Evolutionary conservation across 30 jellyfish, hydroid and myxozoan species (phyloP).

Genomic region (Pelagia noctiluca): DNA sequence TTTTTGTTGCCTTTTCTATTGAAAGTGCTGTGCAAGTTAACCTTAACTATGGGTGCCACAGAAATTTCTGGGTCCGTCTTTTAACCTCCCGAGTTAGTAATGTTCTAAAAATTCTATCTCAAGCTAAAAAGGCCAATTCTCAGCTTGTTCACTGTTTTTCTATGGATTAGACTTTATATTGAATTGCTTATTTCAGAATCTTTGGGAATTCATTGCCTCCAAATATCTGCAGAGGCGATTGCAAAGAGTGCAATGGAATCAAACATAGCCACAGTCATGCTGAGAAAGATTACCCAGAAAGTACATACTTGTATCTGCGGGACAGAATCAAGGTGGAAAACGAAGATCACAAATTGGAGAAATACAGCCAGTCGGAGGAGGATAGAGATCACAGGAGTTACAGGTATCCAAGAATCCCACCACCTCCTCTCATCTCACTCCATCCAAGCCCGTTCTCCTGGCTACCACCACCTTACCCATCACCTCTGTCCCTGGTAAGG

Average conservation of each 20-base stretch:
- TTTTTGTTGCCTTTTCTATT: too few relatives aligned
- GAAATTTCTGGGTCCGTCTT: too few relatives aligned
- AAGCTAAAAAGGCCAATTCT: too few relatives aligned
- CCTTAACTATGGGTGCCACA: too few relatives aligned
- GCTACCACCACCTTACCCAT: conserved; percentile 69
- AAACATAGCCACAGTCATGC: conserved; percentile 51
- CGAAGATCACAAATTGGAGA: conserved; percentile 38
- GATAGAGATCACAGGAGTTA: conserved; percentile 62
- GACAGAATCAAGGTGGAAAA: conserved; percentile 49
- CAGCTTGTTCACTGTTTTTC: background rate
- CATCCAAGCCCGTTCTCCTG: conserved; percentile 62
- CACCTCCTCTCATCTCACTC: conserved; percentile 81
- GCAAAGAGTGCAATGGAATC: conserved; percentile 55
- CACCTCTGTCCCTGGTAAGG: conserved; percentile 73
- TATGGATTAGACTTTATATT: background rate
- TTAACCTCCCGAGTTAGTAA: too few relatives aligned
- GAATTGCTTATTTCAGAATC: conserved; percentile 28
- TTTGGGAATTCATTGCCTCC: conserved; percentile 22
- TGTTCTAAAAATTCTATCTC: too few relatives aligned
- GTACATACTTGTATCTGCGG: conserved; percentile 24
- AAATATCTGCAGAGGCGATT: conserved; percentile 43
- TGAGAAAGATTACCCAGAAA: conserved; percentile 24
- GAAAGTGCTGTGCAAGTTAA: too few relatives aligned
- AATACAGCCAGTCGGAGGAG: conserved; percentile 26
- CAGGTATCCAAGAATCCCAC: conserved; percentile 63